Percentiles rank a stretch among this genome's conserved stretches.
These are phyloP conservation scores for Acrobeloides nanus DNA, from an alignment of 2,888 invertebrate species.

Conservation along the genomic window DNA sequence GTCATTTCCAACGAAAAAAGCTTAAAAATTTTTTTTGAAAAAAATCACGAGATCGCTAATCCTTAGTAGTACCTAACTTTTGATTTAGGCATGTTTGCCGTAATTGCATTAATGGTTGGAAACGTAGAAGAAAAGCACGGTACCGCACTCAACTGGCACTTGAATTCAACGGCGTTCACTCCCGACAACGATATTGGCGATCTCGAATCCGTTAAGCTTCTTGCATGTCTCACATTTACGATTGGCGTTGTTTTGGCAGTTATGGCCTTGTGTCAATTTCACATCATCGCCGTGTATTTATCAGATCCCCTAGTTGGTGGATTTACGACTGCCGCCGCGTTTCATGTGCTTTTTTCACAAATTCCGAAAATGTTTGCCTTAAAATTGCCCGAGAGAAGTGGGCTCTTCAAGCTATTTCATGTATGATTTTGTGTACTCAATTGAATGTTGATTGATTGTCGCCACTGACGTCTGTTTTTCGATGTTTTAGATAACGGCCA, in stretches of 20 bases:
- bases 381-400: neutral
- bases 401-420: neutral
- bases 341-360: neutral
- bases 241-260: neutral
- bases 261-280: neutral
- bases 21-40: too few species aligned
- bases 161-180: neutral
- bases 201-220: neutral
- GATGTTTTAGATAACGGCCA: too few species aligned
- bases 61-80: too few species aligned
- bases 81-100: constrained; percentile 6
- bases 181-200: neutral
- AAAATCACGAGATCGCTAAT: too few species aligned
- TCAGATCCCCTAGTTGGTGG: neutral
- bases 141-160: too few species aligned
- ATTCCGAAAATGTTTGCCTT: neutral
- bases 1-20: too few species aligned
- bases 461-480: too few species aligned
- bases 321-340: neutral
- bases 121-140: too few species aligned
- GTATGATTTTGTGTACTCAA: neutral
- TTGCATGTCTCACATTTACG: neutral
- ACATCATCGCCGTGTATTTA: neutral
- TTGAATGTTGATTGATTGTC: too few species aligned
- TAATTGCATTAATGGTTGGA: constrained; percentile 1